phyloP scores from a whole-genome alignment of 2,113 vertebrate genomes.

The Dendrocopos noguchii region DNA sequence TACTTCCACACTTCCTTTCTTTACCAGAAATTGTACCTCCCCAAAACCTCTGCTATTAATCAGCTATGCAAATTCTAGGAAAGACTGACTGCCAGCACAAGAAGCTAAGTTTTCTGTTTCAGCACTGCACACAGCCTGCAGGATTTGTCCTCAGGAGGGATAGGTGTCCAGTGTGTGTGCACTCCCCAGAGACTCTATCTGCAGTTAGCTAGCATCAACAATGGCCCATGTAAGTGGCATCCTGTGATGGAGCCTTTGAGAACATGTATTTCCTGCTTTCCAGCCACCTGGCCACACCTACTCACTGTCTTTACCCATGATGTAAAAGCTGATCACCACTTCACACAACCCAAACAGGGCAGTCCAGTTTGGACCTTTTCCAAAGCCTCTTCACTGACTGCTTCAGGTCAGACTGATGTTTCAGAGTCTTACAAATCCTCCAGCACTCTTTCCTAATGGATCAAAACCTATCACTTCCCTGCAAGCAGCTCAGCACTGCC shows the following conservation, averaged over 20 bases:
- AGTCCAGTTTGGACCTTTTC: neutral
- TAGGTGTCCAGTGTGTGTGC: neutral
- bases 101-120: neutral
- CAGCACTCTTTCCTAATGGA: neutral
- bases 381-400: neutral
- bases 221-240: neutral
- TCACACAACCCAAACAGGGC: neutral
- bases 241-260: neutral
- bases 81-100: rapidly evolving
- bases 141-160: neutral
- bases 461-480: neutral
- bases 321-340: neutral
- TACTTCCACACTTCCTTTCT: neutral
- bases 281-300: neutral
- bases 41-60: neutral
- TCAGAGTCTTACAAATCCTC: neutral
- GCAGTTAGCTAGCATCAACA: rapidly evolving
- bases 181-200: neutral
- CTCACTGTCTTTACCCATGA: neutral
- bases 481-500: neutral
- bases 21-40: neutral
- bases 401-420: neutral
- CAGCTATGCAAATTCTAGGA: neutral
- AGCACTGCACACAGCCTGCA: neutral
- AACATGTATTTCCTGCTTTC: rapidly evolving